Percentiles rank a stretch among this genome's conserved stretches.
Conservation (phyloP, 2,888 invertebrate species). For the Drosophila imparisetae region DNA sequence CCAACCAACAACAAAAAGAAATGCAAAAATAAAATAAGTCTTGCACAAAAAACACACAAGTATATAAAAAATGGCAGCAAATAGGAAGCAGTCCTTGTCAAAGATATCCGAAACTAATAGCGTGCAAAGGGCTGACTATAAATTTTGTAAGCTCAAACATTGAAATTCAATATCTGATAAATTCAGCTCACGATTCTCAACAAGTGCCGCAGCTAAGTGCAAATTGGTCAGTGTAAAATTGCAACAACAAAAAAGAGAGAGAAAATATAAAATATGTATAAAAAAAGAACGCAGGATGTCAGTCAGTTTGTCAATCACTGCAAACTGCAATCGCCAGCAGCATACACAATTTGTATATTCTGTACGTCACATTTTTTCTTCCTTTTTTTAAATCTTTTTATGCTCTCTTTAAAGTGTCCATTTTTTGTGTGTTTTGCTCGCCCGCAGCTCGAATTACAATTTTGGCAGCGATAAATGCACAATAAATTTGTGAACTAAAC, state of each 20-base stretch:
- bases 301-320: conserved; percentile 42
- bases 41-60: not conserved
- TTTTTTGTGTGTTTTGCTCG: conserved; percentile 4
- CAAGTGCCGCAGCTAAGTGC: conserved; percentile 67
- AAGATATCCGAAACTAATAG: conserved; percentile 39
- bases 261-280: not conserved
- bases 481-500: conserved; percentile 38
- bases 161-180: conserved; percentile 70
- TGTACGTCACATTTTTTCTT: not conserved
- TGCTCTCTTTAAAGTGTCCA: conserved; percentile 19
- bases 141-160: conserved; percentile 49
- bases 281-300: conserved; percentile 37
- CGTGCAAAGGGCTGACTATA: conserved; percentile 42
- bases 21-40: conserved; percentile 1
- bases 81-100: conserved; percentile 14
- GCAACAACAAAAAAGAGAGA: not conserved
- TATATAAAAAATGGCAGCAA: conserved; percentile 35
- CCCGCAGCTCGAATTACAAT: conserved; percentile 43
- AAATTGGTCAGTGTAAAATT: conserved; percentile 64
- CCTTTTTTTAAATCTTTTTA: not conserved
- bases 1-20: conserved; percentile 4
- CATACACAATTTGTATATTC: conserved; percentile 24
- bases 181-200: conserved; percentile 73
- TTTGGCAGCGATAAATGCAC: conserved; percentile 38
- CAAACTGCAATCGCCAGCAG: conserved; percentile 21